Evolutionary conservation across 92 coral and sea anemone genomes (phyloP).

Genomic region (Scolanthus callimorphus): DNA sequence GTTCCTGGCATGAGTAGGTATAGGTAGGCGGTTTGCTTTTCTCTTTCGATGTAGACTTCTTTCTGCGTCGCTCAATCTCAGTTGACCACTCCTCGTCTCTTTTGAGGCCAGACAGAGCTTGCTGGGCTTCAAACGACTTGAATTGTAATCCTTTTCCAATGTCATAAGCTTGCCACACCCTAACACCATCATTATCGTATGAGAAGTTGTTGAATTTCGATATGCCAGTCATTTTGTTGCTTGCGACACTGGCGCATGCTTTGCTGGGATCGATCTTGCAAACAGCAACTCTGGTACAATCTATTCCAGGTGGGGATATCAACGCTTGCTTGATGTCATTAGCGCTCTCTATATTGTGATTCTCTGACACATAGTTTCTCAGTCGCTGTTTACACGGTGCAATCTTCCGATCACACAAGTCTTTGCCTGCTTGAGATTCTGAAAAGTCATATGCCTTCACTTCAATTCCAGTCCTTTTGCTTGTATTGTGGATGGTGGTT

Average conservation of each 20-base stretch:
- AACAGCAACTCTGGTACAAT: constrained; percentile 17
- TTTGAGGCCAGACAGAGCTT: constrained; percentile 25
- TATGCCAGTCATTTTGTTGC: constrained; percentile 30
- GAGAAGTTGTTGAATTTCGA: constrained; percentile 29
- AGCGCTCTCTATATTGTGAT: constrained; percentile 34
- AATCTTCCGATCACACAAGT: constrained; percentile 33
- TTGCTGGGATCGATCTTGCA: constrained; percentile 17
- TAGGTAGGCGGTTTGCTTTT: constrained; percentile 1
- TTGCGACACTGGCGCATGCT: constrained; percentile 16
- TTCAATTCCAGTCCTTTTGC: constrained; percentile 30
- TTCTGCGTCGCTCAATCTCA: constrained; percentile 3
- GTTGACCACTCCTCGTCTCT: constrained; percentile 21
- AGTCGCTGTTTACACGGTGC: constrained; percentile 44
- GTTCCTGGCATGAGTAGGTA: constrained; percentile 21
- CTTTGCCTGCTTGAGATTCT: constrained; percentile 44
- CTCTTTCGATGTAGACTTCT: constrained; percentile 15
- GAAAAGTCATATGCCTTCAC: constrained; percentile 35
- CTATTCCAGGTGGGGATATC: constrained; percentile 21
- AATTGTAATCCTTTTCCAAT: constrained; percentile 24
- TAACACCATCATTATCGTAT: constrained; percentile 9
- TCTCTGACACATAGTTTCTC: constrained; percentile 29
- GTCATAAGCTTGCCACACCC: constrained; percentile 34
- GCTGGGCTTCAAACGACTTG: constrained; percentile 10
- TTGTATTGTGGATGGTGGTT: constrained; percentile 31
- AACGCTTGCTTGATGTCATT: constrained; percentile 34